Conservation (phyloP, 2,797 vertebrate genomes). For the Sparidentex hasta region DNA sequence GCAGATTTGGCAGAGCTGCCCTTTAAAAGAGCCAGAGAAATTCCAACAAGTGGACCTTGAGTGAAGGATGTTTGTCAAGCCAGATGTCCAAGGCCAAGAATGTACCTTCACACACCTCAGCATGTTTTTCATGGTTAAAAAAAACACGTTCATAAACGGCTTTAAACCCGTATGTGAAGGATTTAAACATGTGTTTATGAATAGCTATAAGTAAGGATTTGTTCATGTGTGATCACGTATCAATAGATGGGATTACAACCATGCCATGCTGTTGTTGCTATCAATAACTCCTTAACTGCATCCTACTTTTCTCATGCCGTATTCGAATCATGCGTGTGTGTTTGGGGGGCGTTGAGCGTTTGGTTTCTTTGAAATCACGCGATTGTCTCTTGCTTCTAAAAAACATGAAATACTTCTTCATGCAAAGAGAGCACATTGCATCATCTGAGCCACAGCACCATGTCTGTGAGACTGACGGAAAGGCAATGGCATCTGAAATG, state of each 20-base stretch:
- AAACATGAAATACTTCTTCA: constrained; percentile 23
- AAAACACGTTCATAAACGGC: background rate
- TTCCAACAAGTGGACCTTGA: too few relatives aligned
- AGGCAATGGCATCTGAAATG: constrained; percentile 11
- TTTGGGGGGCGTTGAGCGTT: background rate
- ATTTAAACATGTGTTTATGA: too few relatives aligned
- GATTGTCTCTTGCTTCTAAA: background rate
- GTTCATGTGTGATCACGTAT: background rate
- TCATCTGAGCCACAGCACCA: constrained; percentile 40
- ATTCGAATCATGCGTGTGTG: background rate
- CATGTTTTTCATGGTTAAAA: background rate
- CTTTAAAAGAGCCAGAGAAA: too few relatives aligned
- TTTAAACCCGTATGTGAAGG: background rate
- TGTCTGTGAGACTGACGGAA: constrained; percentile 14
- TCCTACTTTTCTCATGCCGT: background rate
- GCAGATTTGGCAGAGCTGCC: too few relatives aligned
- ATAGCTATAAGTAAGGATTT: background rate
- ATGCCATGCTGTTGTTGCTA: background rate
- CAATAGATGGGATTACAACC: too few relatives aligned
- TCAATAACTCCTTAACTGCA: background rate
- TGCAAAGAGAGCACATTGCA: constrained; percentile 31
- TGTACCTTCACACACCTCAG: background rate
- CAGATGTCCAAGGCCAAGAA: too few relatives aligned
- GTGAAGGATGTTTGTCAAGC: too few relatives aligned
- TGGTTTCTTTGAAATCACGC: background rate